A percentile compares a stretch with the other conserved stretches of the same genome.
These are phyloP conservation scores for Caenorhabditis doughertyi DNA, from an alignment of 2,888 invertebrate species.

Conservation along the genomic window DNA sequence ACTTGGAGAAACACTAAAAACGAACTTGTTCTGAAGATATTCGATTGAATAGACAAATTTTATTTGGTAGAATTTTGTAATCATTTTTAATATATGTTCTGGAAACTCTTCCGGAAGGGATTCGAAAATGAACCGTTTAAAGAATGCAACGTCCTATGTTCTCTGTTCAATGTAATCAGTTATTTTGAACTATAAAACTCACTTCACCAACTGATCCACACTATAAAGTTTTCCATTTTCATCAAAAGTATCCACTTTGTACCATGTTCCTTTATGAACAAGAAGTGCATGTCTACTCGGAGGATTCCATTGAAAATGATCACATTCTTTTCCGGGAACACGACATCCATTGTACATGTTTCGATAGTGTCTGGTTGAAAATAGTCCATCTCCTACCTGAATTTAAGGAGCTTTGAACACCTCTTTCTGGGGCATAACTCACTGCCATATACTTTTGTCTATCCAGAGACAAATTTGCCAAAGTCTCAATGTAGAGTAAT, in stretches of 20 bases:
- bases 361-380: constrained; percentile 77
- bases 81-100: too few relatives aligned
- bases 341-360: constrained; percentile 75
- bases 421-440: too few relatives aligned
- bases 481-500: constrained; percentile 73
- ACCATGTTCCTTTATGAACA: constrained; percentile 72
- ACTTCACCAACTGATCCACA: constrained; percentile 72
- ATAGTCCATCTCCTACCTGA: constrained; percentile 75
- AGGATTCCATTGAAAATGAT: constrained; percentile 69
- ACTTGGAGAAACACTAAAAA: too few relatives aligned
- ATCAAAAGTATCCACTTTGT: constrained; percentile 75
- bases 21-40: too few relatives aligned
- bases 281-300: constrained; percentile 72
- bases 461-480: constrained; percentile 76
- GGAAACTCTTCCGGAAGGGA: too few relatives aligned
- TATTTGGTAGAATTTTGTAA: too few relatives aligned
- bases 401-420: too few relatives aligned
- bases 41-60: too few relatives aligned
- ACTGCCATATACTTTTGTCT: constrained; percentile 73
- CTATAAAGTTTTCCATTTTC: constrained; percentile 60
- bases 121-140: too few relatives aligned
- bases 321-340: constrained; percentile 73
- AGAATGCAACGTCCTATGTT: too few relatives aligned
- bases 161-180: too few relatives aligned
- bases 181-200: constrained; percentile 25